Base-by-base conservation (phyloP, 1,140 invertebrate genomes). In the Wasmannia auropunctata region DNA sequence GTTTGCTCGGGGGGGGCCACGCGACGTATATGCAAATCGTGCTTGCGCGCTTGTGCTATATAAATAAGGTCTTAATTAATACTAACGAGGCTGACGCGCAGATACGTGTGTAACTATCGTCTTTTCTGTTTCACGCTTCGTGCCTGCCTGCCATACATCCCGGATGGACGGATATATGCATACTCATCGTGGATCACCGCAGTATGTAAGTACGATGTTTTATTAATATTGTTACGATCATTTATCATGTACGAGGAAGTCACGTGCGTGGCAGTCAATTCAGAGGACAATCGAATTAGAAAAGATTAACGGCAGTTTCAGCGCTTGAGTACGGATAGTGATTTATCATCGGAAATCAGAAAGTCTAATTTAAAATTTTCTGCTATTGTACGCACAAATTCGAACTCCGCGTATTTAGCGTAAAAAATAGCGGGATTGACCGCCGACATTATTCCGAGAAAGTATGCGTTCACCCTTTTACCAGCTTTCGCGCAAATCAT, bases 191-290 rank as follows among this genome's bases (percentile, higher is more conserved):
- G 60, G 65, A 86, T 85, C 86, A 6, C 22, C 37, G 31, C 54
- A 89, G 88, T 89, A 89, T 63, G 88, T 89, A 88, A 89, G 88
- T 89, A 88, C 3, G 16, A 87, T 56, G 31, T 85, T 87, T 70
- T 34, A 16, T 58, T 43, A 56, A 43, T 54, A 37, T 56, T 16
- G 49, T 70, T 43, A n/a, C 37, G 51, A 83, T 83, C 67, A 72
- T 58, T 72, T 58, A 58, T 81, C 65, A 40, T 43, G 19, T 19
- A 25, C 46, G 77, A 56, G 46, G n/a, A 49, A 70, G 34, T 69
- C n/a, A 22, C 11, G 22, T 43, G 58, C 14, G 8, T 54, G n/a
- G 49, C n/a, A 34, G 28, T 40, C 56, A 28, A 31, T 76, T 7
- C 46, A 7, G 11, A 43, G 14, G 37, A n/a, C 49, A 77, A 31